phyloP scores from a whole-genome alignment of 92 coral and sea anemone species.

The Bergia puertoricense region DNA sequence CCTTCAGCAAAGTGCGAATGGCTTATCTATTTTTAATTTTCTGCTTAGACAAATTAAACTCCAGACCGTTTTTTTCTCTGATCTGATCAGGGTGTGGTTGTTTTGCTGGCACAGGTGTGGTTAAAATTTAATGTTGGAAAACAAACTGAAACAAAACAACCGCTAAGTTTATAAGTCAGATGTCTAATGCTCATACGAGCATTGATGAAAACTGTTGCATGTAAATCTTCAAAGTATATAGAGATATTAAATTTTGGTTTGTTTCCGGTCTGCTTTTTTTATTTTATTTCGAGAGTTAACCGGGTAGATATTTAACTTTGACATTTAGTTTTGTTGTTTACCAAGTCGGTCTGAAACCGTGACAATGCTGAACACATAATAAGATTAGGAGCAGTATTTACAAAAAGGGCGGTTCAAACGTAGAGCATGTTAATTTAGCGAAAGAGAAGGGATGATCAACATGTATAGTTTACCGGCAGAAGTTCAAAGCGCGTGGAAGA shows the following conservation, averaged over 20 bases:
- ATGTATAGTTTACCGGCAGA: neutral
- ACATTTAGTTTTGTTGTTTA: neutral
- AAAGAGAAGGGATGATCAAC: neutral
- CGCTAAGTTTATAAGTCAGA: neutral
- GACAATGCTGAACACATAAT: neutral
- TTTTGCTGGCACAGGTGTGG: conserved; percentile 7
- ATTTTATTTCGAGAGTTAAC: neutral
- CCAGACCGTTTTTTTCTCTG: conserved; percentile 46
- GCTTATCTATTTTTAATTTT: conserved; percentile 31
- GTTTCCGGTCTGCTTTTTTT: too few species aligned
- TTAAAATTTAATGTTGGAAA: conserved; percentile 36
- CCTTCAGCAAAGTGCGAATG: conserved; percentile 36
- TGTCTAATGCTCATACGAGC: neutral
- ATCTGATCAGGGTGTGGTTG: conserved; percentile 46
- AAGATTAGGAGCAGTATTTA: neutral
- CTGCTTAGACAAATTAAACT: conserved; percentile 13
- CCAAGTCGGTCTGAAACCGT: neutral
- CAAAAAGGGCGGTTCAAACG: neutral
- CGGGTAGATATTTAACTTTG: neutral
- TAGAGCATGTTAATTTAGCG: neutral
- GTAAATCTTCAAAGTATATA: neutral
- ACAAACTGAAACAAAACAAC: neutral
- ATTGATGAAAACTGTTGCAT: neutral
- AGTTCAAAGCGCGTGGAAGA: neutral
- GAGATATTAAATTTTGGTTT: too few species aligned